These are phyloP conservation scores for Arbacia lixula DNA, from an alignment of 53 echinoderm and acorn worm species.

Conservation along the genomic window DNA sequence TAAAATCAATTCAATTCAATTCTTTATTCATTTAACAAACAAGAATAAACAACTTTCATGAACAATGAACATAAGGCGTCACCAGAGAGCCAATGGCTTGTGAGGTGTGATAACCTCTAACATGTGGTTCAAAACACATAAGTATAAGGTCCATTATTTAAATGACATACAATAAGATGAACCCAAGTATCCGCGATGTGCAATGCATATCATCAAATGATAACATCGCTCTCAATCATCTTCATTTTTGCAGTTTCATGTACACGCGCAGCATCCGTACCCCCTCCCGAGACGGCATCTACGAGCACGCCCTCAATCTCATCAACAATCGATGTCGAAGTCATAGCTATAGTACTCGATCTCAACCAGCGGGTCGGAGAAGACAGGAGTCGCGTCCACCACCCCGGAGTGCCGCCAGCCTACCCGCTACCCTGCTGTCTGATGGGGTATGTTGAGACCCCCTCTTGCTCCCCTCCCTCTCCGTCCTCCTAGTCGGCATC, in stretches of 20 bases:
- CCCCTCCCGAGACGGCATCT: constrained; percentile 74
- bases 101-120: too few species aligned
- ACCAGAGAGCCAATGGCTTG: too few species aligned
- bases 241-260: too few species aligned
- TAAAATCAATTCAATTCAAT: too few species aligned
- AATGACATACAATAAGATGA: too few species aligned
- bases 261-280: constrained; percentile 59
- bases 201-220: not conserved
- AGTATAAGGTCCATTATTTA: too few species aligned
- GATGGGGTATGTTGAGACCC: constrained; percentile 19
- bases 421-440: constrained; percentile 15
- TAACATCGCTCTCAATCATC: too few species aligned
- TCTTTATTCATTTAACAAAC: too few species aligned
- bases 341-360: constrained; percentile 17
- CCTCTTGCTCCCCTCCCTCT: not conserved
- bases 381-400: not conserved
- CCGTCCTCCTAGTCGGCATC: not conserved
- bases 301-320: constrained; percentile 84
- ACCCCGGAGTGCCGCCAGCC: constrained; percentile 38
- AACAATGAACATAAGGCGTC: too few species aligned
- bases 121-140: too few species aligned
- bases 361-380: constrained; percentile 12
- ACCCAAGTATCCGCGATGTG: too few species aligned
- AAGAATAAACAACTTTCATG: too few species aligned
- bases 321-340: constrained; percentile 86